Conservation (phyloP, 1,140 invertebrate species). For the Drosophila watanabei region DNA sequence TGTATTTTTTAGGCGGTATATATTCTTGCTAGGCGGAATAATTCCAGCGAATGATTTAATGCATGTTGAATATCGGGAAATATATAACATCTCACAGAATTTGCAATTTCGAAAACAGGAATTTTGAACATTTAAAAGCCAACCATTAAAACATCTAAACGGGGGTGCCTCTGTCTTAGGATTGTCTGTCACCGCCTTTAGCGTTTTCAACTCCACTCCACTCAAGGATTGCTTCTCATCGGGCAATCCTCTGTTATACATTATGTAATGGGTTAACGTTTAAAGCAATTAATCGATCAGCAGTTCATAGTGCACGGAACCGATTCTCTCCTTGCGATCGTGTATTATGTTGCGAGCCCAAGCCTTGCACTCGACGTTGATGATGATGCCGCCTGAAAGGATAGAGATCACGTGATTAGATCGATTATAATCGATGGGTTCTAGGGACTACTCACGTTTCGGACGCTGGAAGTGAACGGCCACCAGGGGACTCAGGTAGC, state of each 20-base stretch:
- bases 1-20: constrained; percentile 52
- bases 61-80: constrained; percentile 3
- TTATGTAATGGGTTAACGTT: constrained; percentile 18
- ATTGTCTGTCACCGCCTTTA: constrained; percentile 23
- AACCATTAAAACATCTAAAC: not conserved
- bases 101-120: not conserved
- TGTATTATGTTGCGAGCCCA: constrained; percentile 95
- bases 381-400: constrained; percentile 91
- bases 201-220: not conserved
- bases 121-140: constrained; percentile 12
- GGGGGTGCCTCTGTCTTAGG: constrained; percentile 21
- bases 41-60: constrained; percentile 2
- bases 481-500: constrained; percentile 95
- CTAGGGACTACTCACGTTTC: constrained; percentile 88
- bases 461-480: constrained; percentile 94
- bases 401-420: not conserved
- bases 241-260: constrained; percentile 14
- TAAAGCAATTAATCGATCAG: constrained; percentile 91
- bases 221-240: constrained; percentile 5
- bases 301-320: constrained; percentile 95
- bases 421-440: not conserved
- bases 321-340: constrained; percentile 91
- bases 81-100: not conserved
- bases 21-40: constrained; percentile 22
- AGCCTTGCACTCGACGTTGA: constrained; percentile 96